These are phyloP conservation scores for Cygnus olor DNA, from an alignment of 2,797 vertebrate genomes.

Conservation along the genomic window DNA sequence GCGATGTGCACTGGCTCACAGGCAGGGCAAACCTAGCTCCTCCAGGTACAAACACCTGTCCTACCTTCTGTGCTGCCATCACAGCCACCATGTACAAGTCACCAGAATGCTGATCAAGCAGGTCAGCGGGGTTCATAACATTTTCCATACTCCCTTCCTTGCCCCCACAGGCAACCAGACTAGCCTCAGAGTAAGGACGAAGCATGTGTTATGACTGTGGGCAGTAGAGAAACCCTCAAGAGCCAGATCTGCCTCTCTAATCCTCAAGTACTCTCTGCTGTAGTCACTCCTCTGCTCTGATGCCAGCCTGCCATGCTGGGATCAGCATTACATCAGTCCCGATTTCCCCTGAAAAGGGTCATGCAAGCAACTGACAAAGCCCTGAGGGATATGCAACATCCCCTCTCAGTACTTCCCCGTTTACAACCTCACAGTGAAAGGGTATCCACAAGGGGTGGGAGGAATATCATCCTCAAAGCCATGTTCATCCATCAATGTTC, in stretches of 20 bases:
- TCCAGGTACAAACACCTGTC: background rate
- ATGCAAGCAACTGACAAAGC: background rate
- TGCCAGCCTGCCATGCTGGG: background rate
- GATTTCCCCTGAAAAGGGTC: background rate
- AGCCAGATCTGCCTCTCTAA: background rate
- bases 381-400: background rate
- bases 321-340: background rate
- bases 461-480: background rate
- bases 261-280: background rate
- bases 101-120: background rate
- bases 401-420: background rate
- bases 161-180: background rate
- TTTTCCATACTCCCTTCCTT: background rate
- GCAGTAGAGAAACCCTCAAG: background rate
- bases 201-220: background rate
- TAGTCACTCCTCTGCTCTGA: background rate
- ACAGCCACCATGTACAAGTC: background rate
- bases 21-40: background rate
- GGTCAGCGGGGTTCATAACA: background rate
- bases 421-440: background rate
- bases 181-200: background rate
- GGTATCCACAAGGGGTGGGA: background rate
- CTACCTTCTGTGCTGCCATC: background rate
- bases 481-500: too few species aligned
- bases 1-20: background rate